phyloP scores from a whole-genome alignment of 1,140 invertebrate species.

The Rhagoletis zephyria region DNA sequence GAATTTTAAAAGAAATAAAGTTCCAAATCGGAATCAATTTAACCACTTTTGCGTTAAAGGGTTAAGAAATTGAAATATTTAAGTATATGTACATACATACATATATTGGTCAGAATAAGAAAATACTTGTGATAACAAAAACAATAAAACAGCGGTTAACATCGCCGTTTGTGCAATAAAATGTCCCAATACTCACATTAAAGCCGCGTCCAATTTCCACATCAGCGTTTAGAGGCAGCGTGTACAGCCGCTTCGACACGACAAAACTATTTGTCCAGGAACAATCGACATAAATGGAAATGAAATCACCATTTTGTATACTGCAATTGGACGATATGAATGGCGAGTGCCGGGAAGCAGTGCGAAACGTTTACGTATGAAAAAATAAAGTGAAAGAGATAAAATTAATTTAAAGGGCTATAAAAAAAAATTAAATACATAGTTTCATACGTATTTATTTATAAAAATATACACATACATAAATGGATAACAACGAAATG shows the following conservation, averaged over 20 bases:
- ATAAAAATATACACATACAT: background rate
- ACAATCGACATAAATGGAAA: conserved; percentile 72
- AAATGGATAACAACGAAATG: background rate
- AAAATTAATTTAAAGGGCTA: conserved; percentile 35
- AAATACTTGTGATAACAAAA: too few relatives aligned
- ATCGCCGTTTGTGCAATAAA: too few relatives aligned
- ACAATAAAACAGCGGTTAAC: too few relatives aligned
- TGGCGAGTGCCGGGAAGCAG: background rate
- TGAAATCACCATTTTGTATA: conserved; percentile 73
- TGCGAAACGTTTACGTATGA: background rate
- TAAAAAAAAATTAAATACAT: background rate
- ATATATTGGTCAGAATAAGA: too few relatives aligned
- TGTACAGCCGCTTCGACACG: conserved; percentile 70
- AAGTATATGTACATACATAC: too few relatives aligned
- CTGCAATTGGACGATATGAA: conserved; percentile 57
- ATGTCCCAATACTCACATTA: conserved; percentile 66
- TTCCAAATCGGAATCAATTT: background rate
- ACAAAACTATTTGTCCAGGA: conserved; percentile 72
- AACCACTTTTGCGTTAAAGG: background rate
- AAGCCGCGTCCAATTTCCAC: conserved; percentile 73
- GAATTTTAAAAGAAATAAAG: too few relatives aligned
- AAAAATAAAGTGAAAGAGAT: conserved; percentile 46
- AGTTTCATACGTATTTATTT: background rate
- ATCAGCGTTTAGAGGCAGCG: conserved; percentile 69
- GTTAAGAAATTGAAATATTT: too few relatives aligned